These are phyloP conservation scores for Mythimna loreyi DNA, from an alignment of 2,888 invertebrate genomes.

Conservation along the genomic window DNA sequence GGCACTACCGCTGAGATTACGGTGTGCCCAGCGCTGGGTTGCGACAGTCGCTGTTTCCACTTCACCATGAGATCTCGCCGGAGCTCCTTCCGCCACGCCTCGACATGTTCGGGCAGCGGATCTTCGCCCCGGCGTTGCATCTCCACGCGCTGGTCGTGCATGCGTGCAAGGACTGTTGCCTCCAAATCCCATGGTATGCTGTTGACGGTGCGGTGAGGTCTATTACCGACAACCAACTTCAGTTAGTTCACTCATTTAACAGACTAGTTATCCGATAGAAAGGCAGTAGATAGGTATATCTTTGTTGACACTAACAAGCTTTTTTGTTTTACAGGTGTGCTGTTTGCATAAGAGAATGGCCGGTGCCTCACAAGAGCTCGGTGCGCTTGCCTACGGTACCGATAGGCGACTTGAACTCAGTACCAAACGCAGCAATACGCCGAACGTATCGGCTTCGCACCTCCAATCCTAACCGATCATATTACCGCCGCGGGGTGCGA, in stretches of 20 bases:
- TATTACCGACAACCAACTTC: neutral
- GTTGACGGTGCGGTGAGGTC: neutral
- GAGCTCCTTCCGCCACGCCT: too few species aligned
- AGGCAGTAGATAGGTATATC: too few species aligned
- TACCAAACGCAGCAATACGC: constrained; percentile 76
- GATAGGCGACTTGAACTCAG: constrained; percentile 75
- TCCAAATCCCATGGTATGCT: too few species aligned
- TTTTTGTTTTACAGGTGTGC: constrained; percentile 76
- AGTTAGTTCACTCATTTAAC: neutral
- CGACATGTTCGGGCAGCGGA: too few species aligned
- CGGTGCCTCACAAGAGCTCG: constrained; percentile 64
- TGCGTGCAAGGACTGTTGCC: too few species aligned
- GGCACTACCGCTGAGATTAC: too few species aligned
- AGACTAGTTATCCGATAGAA: constrained; percentile 1
- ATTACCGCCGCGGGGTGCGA: constrained; percentile 67
- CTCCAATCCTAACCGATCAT: constrained; percentile 53
- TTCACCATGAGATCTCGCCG: too few species aligned
- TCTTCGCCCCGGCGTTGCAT: too few species aligned
- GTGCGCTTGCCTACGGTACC: constrained; percentile 53
- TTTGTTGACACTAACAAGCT: constrained; percentile 1
- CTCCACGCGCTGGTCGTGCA: too few species aligned
- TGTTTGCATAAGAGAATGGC: constrained; percentile 83
- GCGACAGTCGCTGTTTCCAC: too few species aligned
- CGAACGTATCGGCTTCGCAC: constrained; percentile 50
- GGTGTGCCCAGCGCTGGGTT: too few species aligned